Conservation (phyloP, 2,113 vertebrate species). For the Piprites chloris region DNA sequence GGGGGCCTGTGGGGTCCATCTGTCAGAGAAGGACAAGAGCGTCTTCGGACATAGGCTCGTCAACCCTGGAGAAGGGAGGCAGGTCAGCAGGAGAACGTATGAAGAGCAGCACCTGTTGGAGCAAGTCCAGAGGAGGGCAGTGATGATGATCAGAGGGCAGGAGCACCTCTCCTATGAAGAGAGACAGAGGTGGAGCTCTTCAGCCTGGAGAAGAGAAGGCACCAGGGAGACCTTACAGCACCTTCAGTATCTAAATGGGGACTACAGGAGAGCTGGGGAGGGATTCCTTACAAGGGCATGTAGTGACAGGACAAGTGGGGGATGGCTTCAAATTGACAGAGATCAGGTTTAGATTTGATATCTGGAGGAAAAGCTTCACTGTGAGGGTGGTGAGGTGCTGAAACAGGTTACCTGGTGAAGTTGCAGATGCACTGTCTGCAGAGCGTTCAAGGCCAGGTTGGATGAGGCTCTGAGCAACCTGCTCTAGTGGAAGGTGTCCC, state of each 20-base stretch:
- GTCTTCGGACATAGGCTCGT: accelerated
- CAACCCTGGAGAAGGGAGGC: accelerated
- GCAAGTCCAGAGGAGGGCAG: background rate
- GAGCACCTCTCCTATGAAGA: background rate
- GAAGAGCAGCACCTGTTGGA: background rate
- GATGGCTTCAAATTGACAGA: background rate
- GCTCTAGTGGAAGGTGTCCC: too few species aligned
- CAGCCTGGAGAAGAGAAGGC: background rate
- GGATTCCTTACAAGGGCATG: background rate
- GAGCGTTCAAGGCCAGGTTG: background rate
- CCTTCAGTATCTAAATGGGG: background rate
- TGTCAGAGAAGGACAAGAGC: background rate
- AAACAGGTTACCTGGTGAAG: background rate
- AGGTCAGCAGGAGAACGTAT: background rate
- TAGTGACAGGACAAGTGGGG: background rate
- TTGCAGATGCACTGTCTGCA: background rate
- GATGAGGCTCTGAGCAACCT: background rate
- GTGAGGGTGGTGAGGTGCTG: background rate
- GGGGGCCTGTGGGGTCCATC: background rate
- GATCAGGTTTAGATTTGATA: background rate
- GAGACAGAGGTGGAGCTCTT: background rate
- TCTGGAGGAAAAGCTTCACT: background rate
- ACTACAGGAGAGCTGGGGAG: background rate
- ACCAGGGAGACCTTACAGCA: background rate
- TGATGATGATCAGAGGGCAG: background rate